Percentiles rank a stretch among this genome's conserved stretches.
phyloP scores from a whole-genome alignment of 1,140 invertebrate species.

The Calephelis virginiensis region DNA sequence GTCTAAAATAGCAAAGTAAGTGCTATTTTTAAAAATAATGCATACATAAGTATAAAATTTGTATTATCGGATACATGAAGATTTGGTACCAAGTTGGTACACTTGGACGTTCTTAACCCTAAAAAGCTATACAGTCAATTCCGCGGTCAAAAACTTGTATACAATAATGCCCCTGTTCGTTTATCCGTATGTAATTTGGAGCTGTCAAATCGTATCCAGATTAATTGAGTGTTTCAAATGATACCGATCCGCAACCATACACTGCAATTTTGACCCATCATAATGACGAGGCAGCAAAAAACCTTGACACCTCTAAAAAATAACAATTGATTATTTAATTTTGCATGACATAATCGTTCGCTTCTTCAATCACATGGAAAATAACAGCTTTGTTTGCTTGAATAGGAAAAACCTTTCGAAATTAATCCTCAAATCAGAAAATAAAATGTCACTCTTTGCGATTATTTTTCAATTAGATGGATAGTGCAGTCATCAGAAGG shows the following conservation, averaged over 20 bases:
- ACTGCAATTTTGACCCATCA: constrained; percentile 60
- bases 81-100: no score
- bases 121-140: no score
- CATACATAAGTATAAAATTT: no score
- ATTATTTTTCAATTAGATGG: neutral
- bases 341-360: constrained; percentile 27
- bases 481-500: no score
- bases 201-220: constrained; percentile 67
- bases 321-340: constrained; percentile 65
- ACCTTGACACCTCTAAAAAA: constrained; percentile 54
- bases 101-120: no score
- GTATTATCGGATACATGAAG: no score
- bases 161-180: constrained; percentile 24
- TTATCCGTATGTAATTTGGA: constrained; percentile 54
- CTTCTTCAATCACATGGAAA: constrained; percentile 23
- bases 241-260: constrained; percentile 49
- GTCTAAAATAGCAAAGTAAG: no score
- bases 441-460: neutral
- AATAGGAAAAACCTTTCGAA: constrained; percentile 34
- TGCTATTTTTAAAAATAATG: no score
- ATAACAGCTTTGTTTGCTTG: neutral
- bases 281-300: constrained; percentile 65
- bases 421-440: no score
- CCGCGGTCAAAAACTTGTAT: no score
- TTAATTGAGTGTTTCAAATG: constrained; percentile 63